These are phyloP conservation scores for Cristatella mucedo DNA, from an alignment of 2,888 invertebrate species.

Conservation along the genomic window DNA sequence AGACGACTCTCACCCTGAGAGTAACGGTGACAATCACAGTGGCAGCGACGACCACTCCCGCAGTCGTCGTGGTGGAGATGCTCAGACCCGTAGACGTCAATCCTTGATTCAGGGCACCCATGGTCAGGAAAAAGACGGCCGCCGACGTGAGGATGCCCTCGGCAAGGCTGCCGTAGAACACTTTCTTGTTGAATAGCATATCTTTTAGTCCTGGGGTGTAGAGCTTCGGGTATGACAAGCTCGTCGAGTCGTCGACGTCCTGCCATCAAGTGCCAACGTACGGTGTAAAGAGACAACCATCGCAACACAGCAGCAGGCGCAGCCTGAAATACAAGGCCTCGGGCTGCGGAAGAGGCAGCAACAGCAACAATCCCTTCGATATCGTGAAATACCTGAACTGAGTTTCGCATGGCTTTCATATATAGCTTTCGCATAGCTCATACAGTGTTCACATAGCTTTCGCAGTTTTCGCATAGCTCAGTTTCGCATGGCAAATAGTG, in stretches of 20 bases:
- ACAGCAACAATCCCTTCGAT: too few species aligned
- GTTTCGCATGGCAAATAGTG: too few species aligned
- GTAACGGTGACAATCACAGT: conserved; percentile 92
- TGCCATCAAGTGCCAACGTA: too few species aligned
- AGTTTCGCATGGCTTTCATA: too few species aligned
- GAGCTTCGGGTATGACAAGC: conserved; percentile 76
- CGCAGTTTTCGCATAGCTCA: too few species aligned
- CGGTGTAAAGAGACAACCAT: too few species aligned
- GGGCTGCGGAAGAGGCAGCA: too few species aligned
- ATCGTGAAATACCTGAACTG: too few species aligned
- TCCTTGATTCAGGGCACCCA: conserved; percentile 76
- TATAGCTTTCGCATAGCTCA: too few species aligned
- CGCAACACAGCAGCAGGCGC: too few species aligned
- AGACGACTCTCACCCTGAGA: conserved; percentile 61
- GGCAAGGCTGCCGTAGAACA: conserved; percentile 74
- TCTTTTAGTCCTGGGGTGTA: conserved; percentile 87
- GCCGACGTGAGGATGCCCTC: conserved; percentile 92
- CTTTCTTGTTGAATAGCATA: conserved; percentile 79
- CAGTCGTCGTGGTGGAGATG: conserved; percentile 78
- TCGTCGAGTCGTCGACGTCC: conserved; percentile 63
- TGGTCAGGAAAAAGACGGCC: conserved; percentile 86
- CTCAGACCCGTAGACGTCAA: conserved; percentile 70
- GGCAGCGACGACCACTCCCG: conserved; percentile 87
- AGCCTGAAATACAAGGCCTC: too few species aligned
- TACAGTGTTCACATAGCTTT: too few species aligned